Conservation (phyloP, 2,888 invertebrate genomes). For the Dasypogon diadema region DNA sequence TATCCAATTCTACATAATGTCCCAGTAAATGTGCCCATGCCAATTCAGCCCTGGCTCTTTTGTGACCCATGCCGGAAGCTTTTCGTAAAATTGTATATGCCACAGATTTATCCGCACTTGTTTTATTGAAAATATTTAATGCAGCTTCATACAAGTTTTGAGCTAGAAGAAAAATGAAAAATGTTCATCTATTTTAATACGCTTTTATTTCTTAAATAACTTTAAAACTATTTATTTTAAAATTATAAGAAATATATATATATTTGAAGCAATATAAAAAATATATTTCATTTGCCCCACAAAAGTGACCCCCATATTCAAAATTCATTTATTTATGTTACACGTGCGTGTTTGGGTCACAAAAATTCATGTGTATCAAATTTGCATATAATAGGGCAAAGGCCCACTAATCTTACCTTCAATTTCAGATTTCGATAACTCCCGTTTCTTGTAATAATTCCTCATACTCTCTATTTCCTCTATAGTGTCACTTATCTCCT, state of each 20-base stretch:
- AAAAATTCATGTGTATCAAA: no score
- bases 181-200: no score
- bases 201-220: no score
- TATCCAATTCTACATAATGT: conserved; percentile 80
- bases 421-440: conserved; percentile 63
- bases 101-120: conserved; percentile 77
- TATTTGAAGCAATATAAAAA: no score
- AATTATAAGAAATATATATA: no score
- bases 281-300: no score
- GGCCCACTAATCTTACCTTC: conserved; percentile 74
- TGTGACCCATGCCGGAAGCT: conserved; percentile 85
- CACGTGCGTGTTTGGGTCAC: no score
- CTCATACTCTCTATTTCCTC: conserved; percentile 63
- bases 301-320: no score
- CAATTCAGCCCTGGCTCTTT: conserved; percentile 83
- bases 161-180: no score
- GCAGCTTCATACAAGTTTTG: conserved; percentile 81
- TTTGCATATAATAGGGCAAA: no score
- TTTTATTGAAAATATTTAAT: conserved; percentile 77
- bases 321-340: no score
- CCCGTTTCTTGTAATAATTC: conserved; percentile 64
- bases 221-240: no score
- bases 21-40: conserved; percentile 93
- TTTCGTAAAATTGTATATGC: conserved; percentile 82
- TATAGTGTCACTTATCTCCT: conserved; percentile 62